phyloP scores from a whole-genome alignment of 2,113 vertebrate genomes.

The Amphiprion ocellaris region DNA sequence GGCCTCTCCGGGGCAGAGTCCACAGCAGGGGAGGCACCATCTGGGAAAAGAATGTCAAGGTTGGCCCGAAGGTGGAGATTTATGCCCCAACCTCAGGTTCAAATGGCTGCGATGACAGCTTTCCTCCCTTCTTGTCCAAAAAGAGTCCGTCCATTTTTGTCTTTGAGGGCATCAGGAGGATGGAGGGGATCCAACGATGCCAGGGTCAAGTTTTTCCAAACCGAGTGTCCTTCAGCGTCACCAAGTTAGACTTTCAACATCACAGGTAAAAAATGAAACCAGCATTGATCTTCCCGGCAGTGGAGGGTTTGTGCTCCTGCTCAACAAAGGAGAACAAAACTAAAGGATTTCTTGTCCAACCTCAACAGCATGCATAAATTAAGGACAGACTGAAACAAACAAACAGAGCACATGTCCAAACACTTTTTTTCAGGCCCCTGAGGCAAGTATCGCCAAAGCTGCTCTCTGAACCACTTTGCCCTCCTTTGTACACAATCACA shows the following conservation, averaged over 20 bases:
- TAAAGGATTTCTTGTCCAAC: background rate
- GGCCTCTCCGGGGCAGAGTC: conserved; percentile 61
- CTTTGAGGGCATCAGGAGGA: conserved; percentile 29
- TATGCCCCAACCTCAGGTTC: conserved; percentile 70
- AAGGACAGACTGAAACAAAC: conserved; percentile 44
- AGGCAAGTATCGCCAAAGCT: background rate
- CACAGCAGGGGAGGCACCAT: conserved; percentile 71
- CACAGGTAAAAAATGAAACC: conserved; percentile 12
- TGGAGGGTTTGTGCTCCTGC: background rate
- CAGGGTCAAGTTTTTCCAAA: conserved; percentile 69
- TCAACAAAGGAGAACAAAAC: conserved; percentile 4
- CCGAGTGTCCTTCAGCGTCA: conserved; percentile 14
- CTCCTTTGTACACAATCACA: conserved; percentile 30
- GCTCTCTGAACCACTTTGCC: conserved; percentile 22
- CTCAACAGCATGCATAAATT: conserved; percentile 32
- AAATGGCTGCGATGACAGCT: conserved; percentile 68
- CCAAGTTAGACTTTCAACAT: conserved; percentile 9
- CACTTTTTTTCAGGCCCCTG: background rate
- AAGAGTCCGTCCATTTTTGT: conserved; percentile 61
- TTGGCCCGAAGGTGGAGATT: conserved; percentile 66
- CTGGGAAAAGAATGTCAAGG: conserved; percentile 79
- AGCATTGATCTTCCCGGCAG: background rate
- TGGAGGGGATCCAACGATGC: conserved; percentile 43
- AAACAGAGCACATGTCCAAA: background rate
- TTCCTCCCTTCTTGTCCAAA: conserved; percentile 49